phyloP scores from a whole-genome alignment of 2,797 vertebrate species.

The Momotus momota region DNA sequence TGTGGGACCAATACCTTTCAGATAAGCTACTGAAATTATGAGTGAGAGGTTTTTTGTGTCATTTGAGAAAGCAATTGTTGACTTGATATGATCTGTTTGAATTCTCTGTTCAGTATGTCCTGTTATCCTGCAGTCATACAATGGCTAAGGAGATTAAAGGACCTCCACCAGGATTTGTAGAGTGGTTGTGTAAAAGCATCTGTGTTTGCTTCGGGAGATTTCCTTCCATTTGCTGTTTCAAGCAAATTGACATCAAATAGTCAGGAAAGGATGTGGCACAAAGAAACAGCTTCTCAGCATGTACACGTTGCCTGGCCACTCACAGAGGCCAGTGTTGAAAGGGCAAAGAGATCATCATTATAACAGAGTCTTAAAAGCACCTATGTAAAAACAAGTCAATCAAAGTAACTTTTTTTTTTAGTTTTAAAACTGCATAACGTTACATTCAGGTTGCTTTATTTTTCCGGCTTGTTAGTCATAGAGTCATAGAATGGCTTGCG shows the following conservation, averaged over 20 bases:
- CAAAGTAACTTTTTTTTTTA: not conserved
- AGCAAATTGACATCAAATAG: not conserved
- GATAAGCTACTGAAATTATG: not conserved
- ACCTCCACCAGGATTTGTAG: not conserved
- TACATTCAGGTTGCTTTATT: not conserved
- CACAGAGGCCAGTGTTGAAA: rapidly evolving
- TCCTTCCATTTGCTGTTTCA: not conserved
- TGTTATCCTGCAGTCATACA: not conserved
- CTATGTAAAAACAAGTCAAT: not conserved
- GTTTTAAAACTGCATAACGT: not conserved
- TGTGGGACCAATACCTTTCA: not conserved
- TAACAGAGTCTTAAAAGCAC: constrained; percentile 11
- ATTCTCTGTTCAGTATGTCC: not conserved
- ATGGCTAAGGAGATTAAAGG: not conserved
- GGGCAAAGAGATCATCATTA: not conserved
- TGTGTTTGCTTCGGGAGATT: not conserved
- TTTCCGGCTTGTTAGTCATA: not conserved
- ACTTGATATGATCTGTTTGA: not conserved
- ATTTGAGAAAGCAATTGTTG: not conserved
- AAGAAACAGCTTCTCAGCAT: not conserved
- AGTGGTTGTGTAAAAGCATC: not conserved
- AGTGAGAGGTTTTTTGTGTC: not conserved
- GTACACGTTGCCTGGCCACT: not conserved
- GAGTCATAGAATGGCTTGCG: too few relatives aligned
- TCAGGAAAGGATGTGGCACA: not conserved